phyloP scores from a whole-genome alignment of 1,140 invertebrate species.

The Panonychus citri region DNA sequence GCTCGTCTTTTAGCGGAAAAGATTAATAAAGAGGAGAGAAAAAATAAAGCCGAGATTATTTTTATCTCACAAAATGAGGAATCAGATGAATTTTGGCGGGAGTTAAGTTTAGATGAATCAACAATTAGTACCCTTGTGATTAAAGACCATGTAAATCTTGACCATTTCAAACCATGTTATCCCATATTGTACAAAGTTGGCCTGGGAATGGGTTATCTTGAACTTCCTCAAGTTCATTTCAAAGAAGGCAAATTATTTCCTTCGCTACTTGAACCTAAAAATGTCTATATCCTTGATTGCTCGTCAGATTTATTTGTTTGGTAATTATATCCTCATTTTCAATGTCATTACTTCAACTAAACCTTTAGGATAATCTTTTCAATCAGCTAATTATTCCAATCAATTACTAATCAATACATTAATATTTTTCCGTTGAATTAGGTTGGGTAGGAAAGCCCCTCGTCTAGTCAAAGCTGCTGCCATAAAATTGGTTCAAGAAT shows the following conservation, averaged over 20 bases:
- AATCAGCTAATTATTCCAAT: neutral
- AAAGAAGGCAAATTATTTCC: conserved; percentile 34
- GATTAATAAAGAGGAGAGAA: conserved; percentile 95
- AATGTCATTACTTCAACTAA: neutral
- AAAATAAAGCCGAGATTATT: conserved; percentile 74
- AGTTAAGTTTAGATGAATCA: conserved; percentile 26
- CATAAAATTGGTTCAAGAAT: conserved; percentile 77
- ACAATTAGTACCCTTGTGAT: neutral
- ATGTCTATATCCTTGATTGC: conserved; percentile 94
- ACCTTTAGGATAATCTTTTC: neutral
- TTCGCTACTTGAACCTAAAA: conserved; percentile 58
- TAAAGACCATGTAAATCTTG: conserved; percentile 45
- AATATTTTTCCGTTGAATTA: conserved; percentile 22
- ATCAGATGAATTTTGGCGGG: conserved; percentile 55
- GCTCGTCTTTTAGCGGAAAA: conserved; percentile 84
- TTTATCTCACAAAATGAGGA: conserved; percentile 60
- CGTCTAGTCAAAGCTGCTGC: conserved; percentile 82
- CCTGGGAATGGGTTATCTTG: conserved; percentile 92
- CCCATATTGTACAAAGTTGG: conserved; percentile 78
- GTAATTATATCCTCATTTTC: conserved; percentile 26
- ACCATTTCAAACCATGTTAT: conserved; percentile 43
- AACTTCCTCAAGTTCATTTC: conserved; percentile 60
- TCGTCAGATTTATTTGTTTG: conserved; percentile 92
- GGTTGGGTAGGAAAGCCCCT: conserved; percentile 95
- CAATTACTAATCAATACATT: no score